Evolutionary conservation across 2,113 vertebrate species (phyloP).

Genomic region (Toxotes jaculatrix): DNA sequence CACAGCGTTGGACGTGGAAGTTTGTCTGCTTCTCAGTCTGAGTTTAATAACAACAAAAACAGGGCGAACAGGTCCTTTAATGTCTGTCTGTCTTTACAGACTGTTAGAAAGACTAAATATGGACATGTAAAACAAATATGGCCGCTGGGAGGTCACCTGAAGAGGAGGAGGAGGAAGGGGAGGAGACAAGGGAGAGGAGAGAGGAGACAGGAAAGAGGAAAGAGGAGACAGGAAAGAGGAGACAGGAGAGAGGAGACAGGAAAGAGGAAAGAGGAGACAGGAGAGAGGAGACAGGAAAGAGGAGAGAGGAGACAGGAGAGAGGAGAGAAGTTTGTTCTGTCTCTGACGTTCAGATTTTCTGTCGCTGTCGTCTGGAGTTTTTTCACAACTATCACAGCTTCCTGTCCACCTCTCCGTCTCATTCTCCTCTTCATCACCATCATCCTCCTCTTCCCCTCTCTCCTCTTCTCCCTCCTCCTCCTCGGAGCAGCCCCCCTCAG

Average conservation of each 20-base stretch:
- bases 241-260: neutral
- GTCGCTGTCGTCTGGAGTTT: neutral
- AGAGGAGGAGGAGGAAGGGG: conserved; percentile 36
- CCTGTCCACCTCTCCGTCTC: conserved; percentile 25
- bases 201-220: conserved; percentile 9
- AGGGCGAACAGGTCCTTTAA: conserved; percentile 29
- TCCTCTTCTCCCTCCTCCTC: conserved; percentile 35
- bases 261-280: conserved; percentile 7
- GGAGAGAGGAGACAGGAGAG: conserved; percentile 18
- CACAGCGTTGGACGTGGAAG: neutral
- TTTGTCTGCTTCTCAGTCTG: conserved; percentile 12
- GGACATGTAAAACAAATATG: conserved; percentile 42
- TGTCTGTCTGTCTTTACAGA: conserved; percentile 14
- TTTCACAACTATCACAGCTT: neutral
- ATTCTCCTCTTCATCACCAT: conserved; percentile 41
- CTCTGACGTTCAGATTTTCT: too few species aligned
- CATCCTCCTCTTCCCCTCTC: conserved; percentile 31
- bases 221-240: conserved; percentile 24
- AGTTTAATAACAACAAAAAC: conserved; percentile 36
- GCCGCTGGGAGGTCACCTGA: conserved; percentile 40
- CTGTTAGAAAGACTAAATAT: conserved; percentile 47
- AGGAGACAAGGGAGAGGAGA: neutral
- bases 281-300: conserved; percentile 13
- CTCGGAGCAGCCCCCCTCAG: conserved; percentile 22
- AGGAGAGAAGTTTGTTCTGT: conserved; percentile 4